These are phyloP conservation scores for Apamea sordens DNA, from an alignment of 2,888 invertebrate genomes.

Conservation along the genomic window DNA sequence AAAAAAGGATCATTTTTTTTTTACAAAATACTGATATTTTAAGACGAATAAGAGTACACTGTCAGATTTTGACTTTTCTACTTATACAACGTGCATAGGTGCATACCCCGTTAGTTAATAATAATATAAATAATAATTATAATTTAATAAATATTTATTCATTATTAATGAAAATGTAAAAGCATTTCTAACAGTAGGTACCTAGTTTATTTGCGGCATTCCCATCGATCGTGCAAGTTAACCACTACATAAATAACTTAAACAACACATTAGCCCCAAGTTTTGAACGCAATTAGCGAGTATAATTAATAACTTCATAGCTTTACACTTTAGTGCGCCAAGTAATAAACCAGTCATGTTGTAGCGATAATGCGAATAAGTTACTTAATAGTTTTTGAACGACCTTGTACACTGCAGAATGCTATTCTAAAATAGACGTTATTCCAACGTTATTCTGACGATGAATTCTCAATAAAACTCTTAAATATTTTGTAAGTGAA, in stretches of 20 bases:
- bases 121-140: too few species aligned
- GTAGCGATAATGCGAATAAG: constrained; percentile 59
- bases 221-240: constrained; percentile 61
- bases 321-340: constrained; percentile 65
- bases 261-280: constrained; percentile 70
- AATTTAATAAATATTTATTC: too few species aligned
- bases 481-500: not conserved
- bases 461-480: not conserved
- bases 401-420: constrained; percentile 24
- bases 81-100: not conserved
- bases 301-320: constrained; percentile 70
- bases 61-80: not conserved
- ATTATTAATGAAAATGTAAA: constrained; percentile 10
- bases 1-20: not conserved
- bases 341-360: constrained; percentile 66
- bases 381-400: constrained; percentile 62
- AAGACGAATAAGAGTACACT: not conserved
- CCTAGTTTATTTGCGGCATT: constrained; percentile 43
- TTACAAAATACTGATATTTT: not conserved
- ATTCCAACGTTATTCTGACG: not conserved
- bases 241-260: constrained; percentile 68
- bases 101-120: not conserved
- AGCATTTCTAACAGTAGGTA: constrained; percentile 10
- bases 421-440: constrained; percentile 16
- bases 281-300: constrained; percentile 69